These are phyloP conservation scores for Dermochelys coriacea DNA, from an alignment of 2,797 vertebrate genomes.

Conservation along the genomic window DNA sequence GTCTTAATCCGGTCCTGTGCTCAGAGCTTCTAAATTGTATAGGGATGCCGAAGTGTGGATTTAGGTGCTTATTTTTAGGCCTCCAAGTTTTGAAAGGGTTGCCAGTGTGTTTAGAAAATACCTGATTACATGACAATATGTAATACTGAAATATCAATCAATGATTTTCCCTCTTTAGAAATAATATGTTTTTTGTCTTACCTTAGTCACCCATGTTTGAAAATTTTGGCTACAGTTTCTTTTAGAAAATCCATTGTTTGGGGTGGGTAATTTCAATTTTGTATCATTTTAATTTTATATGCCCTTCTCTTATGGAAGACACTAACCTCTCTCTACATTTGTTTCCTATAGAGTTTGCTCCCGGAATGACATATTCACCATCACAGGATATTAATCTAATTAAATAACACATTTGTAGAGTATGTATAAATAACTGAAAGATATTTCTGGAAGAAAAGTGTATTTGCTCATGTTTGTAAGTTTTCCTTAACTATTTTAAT, in stretches of 20 bases:
- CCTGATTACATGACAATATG: background rate
- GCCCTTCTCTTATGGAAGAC: background rate
- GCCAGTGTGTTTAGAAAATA: background rate
- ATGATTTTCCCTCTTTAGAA: background rate
- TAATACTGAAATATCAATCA: background rate
- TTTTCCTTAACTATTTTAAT: background rate
- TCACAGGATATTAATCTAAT: background rate
- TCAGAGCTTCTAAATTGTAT: background rate
- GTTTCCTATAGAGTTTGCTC: background rate
- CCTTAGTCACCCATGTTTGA: background rate
- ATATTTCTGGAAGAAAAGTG: background rate
- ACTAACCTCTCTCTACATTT: background rate
- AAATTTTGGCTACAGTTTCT: background rate
- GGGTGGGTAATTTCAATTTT: background rate
- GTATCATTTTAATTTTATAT: background rate
- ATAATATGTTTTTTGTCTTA: background rate
- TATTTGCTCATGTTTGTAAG: background rate
- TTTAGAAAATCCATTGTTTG: background rate
- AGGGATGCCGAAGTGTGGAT: background rate
- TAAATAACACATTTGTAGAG: background rate
- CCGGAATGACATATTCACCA: background rate
- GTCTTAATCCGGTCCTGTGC: too few relatives aligned
- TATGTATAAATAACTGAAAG: background rate
- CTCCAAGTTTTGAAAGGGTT: background rate
- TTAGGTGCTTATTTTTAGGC: background rate